Base-by-base conservation (phyloP, 2,113 vertebrate genomes). In the Podilymbus podiceps region DNA sequence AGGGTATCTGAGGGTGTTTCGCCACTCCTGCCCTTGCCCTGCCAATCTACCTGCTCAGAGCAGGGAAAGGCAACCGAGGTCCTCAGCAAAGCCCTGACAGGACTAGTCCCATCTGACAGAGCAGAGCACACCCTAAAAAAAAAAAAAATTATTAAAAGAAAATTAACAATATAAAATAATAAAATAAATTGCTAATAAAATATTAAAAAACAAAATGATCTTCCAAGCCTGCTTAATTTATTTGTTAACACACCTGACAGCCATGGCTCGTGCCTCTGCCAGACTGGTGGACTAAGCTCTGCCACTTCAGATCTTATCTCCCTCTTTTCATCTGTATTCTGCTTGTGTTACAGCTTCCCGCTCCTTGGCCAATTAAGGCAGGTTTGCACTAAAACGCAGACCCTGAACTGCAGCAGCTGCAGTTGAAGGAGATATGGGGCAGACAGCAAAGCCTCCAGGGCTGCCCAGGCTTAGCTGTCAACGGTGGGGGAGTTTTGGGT, bases 371-470 rank as follows among this genome's bases (percentile, higher is more conserved):
- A 50, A 8, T 11, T 49, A 68, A 35, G 76, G 25, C 55, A 56
- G 31, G 42, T 82, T 82, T 76, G 31, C 35, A 46, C 42, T 46
- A 64, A 64, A 50, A 56, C 0, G 3, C 27, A 79, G 47, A 27
- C 49, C 1, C 1, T 21, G 13, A 50, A 31, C 25, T 67, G 46
- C 60, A 38, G 27, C 17, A 22, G 52, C 31, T 0, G 1, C 30
- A 31, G 50, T n/a, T 49, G 72, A 21, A 63, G 56, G 56, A 63
- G 35, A 18, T 50, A 42, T 49, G 49, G 31, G 42, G 55, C n/a
- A 69, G 69, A 33, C 9, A 62, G 35, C 4, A 0, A 68, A 35
- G 18, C 38, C 25, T 85, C 33, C 33, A 27, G 56, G 47, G 68
- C 62, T 75, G 23, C 68, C 31, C 35, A 52, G 31, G 62, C 33